Evolutionary conservation across 2,888 invertebrate genomes (phyloP).

Genomic region (Hirtodrosophila alboralis): DNA sequence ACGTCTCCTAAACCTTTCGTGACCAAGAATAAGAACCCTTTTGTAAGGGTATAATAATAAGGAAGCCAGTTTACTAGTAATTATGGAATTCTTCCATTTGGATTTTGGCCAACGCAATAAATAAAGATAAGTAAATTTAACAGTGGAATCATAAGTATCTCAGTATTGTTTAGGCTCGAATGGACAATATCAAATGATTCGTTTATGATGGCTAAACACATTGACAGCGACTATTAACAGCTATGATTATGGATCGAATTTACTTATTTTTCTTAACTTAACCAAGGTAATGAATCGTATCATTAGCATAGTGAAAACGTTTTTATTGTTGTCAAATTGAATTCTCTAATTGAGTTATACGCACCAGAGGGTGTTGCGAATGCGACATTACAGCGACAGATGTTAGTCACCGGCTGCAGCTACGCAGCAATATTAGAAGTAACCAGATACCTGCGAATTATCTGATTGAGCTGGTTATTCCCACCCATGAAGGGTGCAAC

Average conservation of each 20-base stretch:
- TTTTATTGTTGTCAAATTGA: constrained; percentile 52
- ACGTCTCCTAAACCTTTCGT: no score
- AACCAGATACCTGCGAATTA: constrained; percentile 73
- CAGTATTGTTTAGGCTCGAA: no score
- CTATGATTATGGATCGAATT: background rate
- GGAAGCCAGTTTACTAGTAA: no score
- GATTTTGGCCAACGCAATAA: no score
- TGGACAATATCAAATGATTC: no score
- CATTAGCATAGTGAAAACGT: constrained; percentile 25
- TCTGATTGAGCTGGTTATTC: constrained; percentile 58
- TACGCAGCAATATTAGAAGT: constrained; percentile 34
- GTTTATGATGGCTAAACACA: no score
- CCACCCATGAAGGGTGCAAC: constrained; percentile 17
- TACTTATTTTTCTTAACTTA: background rate
- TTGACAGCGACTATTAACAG: no score
- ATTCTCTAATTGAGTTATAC: constrained; percentile 54
- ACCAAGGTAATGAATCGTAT: constrained; percentile 30
- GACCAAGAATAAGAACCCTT: no score
- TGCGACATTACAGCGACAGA: constrained; percentile 48
- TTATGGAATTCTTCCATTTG: no score
- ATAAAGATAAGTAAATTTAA: no score
- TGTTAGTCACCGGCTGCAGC: constrained; percentile 33
- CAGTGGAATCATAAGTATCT: no score
- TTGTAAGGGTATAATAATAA: no score
- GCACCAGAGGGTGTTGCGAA: background rate